These are phyloP conservation scores for Poeciliopsis infans DNA, from an alignment of 2,797 vertebrate species.

Conservation along the genomic window DNA sequence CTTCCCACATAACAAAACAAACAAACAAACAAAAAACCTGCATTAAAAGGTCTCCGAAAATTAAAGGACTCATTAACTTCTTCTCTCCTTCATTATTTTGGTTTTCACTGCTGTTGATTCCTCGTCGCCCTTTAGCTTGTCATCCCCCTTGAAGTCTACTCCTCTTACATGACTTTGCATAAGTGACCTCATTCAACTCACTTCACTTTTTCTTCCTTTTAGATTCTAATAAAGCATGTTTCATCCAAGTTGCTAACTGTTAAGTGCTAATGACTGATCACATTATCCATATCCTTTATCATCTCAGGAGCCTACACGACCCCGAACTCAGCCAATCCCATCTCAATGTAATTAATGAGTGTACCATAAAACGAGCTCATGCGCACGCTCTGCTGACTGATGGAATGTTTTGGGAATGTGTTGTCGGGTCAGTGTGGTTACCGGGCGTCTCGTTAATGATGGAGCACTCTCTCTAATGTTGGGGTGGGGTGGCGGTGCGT, in stretches of 20 bases:
- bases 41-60: constrained; percentile 40
- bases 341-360: constrained; percentile 68
- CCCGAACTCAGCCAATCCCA: constrained; percentile 60
- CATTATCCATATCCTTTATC: constrained; percentile 70
- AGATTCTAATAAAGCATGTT: constrained; percentile 51
- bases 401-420: constrained; percentile 73
- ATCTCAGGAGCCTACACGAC: constrained; percentile 61
- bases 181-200: constrained; percentile 38
- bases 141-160: constrained; percentile 12
- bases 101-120: constrained; percentile 16
- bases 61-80: constrained; percentile 57
- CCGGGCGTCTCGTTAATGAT: constrained; percentile 60
- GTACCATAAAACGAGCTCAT: constrained; percentile 58
- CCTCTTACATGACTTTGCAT: constrained; percentile 38
- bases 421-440: constrained; percentile 64
- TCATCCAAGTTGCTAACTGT: constrained; percentile 42
- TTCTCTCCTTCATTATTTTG: constrained; percentile 7
- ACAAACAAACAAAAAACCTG: constrained; percentile 33
- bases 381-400: constrained; percentile 68
- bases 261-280: constrained; percentile 68
- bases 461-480: constrained; percentile 45
- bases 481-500: constrained; percentile 41
- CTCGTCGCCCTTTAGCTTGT: constrained; percentile 1
- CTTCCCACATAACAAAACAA: background rate
- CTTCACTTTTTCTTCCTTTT: constrained; percentile 19